Evolutionary conservation across 2,888 invertebrate genomes (phyloP), one percentile per base, ranked within the genome.

Genomic region (Tyria jacobaeae): DNA sequence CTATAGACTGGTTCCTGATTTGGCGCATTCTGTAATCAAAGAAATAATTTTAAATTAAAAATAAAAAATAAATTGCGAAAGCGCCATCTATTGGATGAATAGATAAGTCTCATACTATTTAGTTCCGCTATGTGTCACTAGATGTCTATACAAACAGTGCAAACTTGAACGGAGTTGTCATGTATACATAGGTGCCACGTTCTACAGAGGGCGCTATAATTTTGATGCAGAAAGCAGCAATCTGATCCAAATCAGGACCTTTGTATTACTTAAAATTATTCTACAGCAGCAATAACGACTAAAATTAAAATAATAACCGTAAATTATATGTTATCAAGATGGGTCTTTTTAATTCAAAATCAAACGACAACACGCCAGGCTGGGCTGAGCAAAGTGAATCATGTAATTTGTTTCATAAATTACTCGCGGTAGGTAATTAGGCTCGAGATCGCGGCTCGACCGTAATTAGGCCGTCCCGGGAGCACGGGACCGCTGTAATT

Each of bases 1-100:
- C 98, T 96, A 90, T 97, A 98, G 17, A 97, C 96, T 58, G 96
- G 95, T 63, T 96, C 96, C 69, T 96, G 96, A 78, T 90, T 95
- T 50, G 94, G 89, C 9, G 96, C 95, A 81, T 96, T 96, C 96
- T 97, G 95, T 41, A 95, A 96, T 87, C 89, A 91, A 82, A 39
- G 14, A 44, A 77, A 70, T 79, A 31, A 27, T 1, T 17, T 44
- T 41, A 27, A 5, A 14, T 24, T 50, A 14, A 35, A 37, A 49
- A 48, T 49, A 3, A 15, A 2, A 10, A 2, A n/a, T 27, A 15
- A 37, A 21, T 31, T n/a, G 12, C 21, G 3, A 24, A 31, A 69
- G 49, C 80, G 84, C 79, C 83, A 82, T 78, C 89, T 88, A 55
- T 14, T 7, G 14, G 7, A 0, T 0, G 10, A 0, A 2, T 0